Conservation (phyloP, 2,888 invertebrate species). For the Cephus pygmeus region DNA sequence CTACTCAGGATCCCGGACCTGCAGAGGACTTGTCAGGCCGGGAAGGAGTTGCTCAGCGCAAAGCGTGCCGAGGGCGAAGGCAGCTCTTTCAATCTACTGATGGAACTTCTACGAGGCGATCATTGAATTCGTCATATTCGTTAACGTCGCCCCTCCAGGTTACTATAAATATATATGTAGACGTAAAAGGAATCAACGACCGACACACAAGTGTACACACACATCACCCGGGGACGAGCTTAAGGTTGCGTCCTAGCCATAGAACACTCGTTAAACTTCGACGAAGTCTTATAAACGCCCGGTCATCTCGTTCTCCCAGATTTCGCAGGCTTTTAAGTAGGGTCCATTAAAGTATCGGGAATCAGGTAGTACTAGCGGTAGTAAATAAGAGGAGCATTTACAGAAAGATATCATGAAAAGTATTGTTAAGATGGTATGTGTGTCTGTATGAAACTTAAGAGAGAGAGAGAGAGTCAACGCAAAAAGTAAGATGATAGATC, state of each 20-base stretch:
- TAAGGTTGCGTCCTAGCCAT: not conserved
- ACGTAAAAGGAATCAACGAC: not conserved
- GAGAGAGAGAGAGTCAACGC: conserved; percentile 30
- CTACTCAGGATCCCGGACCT: conserved; percentile 93
- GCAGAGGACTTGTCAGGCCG: conserved; percentile 93
- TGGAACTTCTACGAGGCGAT: conserved; percentile 95
- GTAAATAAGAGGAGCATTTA: conserved; percentile 34
- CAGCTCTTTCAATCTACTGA: conserved; percentile 91
- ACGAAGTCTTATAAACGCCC: not conserved
- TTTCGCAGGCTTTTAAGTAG: conserved; percentile 53
- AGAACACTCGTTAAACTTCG: not conserved
- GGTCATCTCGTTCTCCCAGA: conserved; percentile 36
- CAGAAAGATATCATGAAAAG: conserved; percentile 12
- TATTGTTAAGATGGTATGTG: conserved; percentile 20
- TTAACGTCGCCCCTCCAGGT: conserved; percentile 30
- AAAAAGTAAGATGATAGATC: conserved; percentile 30
- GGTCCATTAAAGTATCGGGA: conserved; percentile 54
- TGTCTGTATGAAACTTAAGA: not conserved
- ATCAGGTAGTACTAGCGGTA: conserved; percentile 53
- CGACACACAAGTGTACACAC: not conserved
- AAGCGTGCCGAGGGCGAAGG: conserved; percentile 86
- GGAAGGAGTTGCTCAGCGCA: conserved; percentile 90
- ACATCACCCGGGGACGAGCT: not conserved
- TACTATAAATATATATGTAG: not conserved
- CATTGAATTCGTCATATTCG: conserved; percentile 71